Percentiles rank a stretch among this genome's conserved stretches.
Conservation (phyloP, 2,888 invertebrate genomes). For the Eucera pruinosa region DNA sequence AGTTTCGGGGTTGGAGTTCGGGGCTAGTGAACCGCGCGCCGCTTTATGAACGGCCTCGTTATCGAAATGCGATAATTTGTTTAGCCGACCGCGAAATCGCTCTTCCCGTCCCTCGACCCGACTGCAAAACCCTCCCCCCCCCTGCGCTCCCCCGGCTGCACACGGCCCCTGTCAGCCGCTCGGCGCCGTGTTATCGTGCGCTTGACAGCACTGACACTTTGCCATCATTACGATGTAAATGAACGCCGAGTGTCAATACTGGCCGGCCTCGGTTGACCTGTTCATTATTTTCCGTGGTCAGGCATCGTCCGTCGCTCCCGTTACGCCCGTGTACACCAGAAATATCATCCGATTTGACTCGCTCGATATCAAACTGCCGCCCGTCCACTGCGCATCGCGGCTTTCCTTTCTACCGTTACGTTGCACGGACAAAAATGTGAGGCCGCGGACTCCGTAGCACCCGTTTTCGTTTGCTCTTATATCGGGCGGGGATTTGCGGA, state of each 20-base stretch:
- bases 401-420: too few species aligned
- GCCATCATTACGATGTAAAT: conserved; percentile 76
- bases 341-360: conserved; percentile 35
- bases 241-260: conserved; percentile 70
- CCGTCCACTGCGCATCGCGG: not conserved
- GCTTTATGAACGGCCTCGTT: conserved; percentile 72
- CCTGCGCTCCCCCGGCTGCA: conserved; percentile 20
- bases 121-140: conserved; percentile 24
- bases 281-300: conserved; percentile 73
- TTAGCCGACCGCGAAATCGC: conserved; percentile 71
- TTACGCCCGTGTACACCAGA: conserved; percentile 7
- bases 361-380: conserved; percentile 19
- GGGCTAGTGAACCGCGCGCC: conserved; percentile 17
- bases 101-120: conserved; percentile 29
- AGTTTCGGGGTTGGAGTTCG: conserved; percentile 16
- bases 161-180: conserved; percentile 34
- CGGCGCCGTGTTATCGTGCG: conserved; percentile 63
- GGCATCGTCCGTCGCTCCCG: conserved; percentile 36
- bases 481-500: too few species aligned
- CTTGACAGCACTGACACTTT: conserved; percentile 74
- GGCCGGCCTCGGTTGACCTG: conserved; percentile 56
- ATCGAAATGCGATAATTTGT: conserved; percentile 78
- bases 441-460: too few species aligned
- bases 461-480: too few species aligned
- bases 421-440: too few species aligned